Evolutionary conservation across 1,140 invertebrate species (phyloP).

Genomic region (Dendroctonus valens): DNA sequence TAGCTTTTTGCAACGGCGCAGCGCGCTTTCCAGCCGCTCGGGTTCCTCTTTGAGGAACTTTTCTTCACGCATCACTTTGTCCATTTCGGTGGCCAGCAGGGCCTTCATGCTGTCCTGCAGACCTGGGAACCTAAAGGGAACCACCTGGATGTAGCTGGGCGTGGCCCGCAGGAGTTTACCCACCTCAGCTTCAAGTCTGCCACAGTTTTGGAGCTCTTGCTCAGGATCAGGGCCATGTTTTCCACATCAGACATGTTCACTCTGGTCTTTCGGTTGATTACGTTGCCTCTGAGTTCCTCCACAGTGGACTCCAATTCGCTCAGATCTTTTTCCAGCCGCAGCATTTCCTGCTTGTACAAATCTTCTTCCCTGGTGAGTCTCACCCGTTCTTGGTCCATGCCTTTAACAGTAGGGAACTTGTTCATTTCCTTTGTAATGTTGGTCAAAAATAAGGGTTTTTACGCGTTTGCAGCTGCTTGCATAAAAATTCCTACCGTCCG

Average conservation of each 20-base stretch:
- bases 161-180: constrained; percentile 6
- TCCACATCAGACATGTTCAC: constrained; percentile 97
- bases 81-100: constrained; percentile 89
- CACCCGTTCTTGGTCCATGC: constrained; percentile 63
- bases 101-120: constrained; percentile 87
- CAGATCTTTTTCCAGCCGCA: constrained; percentile 87
- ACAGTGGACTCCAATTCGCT: constrained; percentile 92
- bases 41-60: constrained; percentile 96
- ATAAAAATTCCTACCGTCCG: too few species aligned
- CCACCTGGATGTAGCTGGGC: too few species aligned
- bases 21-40: constrained; percentile 83
- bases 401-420: constrained; percentile 28
- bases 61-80: constrained; percentile 89
- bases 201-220: constrained; percentile 72
- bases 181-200: constrained; percentile 84
- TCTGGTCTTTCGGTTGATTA: constrained; percentile 89
- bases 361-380: constrained; percentile 76
- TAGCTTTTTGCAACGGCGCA: constrained; percentile 92
- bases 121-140: constrained; percentile 68
- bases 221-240: constrained; percentile 90
- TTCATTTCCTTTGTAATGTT: too few species aligned
- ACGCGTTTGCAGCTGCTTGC: too few species aligned
- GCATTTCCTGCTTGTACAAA: constrained; percentile 87
- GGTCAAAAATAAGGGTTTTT: too few species aligned
- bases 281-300: constrained; percentile 90